A percentile compares a stretch with the other conserved stretches of the same genome.
Conservation (phyloP, 2,113 vertebrate species). For the Charadrius vociferus region DNA sequence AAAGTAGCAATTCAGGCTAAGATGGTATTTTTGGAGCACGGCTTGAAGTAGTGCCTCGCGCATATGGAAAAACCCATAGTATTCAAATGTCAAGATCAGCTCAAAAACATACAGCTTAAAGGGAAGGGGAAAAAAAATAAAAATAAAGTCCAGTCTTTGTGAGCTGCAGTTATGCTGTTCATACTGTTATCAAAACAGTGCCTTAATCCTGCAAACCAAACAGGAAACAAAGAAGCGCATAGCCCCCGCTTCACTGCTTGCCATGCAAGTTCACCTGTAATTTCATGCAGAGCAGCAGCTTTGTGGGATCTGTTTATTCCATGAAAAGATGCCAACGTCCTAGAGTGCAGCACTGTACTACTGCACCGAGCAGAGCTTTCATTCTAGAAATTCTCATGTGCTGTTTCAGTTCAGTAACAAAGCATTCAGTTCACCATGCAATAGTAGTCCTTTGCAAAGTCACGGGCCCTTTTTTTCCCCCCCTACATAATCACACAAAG, state of each 20-base stretch:
- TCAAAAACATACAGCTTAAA: constrained; percentile 33
- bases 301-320: constrained; percentile 62
- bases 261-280: constrained; percentile 49
- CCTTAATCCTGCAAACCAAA: constrained; percentile 43
- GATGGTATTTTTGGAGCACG: constrained; percentile 32
- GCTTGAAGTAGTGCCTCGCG: constrained; percentile 10
- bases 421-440: constrained; percentile 21
- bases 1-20: constrained; percentile 43
- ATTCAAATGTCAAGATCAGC: neutral
- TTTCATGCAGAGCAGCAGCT: constrained; percentile 58
- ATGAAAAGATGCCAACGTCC: constrained; percentile 49
- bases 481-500: neutral
- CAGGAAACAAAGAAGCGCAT: constrained; percentile 63
- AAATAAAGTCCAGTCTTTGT: neutral
- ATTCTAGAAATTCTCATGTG: constrained; percentile 40
- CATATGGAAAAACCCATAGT: constrained; percentile 42
- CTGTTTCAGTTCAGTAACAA: constrained; percentile 53
- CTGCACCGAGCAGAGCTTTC: constrained; percentile 24
- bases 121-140: neutral
- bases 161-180: constrained; percentile 10
- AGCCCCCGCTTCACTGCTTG: neutral
- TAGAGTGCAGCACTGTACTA: constrained; percentile 39
- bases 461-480: neutral
- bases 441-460: constrained; percentile 20
- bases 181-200: constrained; percentile 45